These are phyloP conservation scores for Homarus americanus DNA, from an alignment of 1,140 invertebrate genomes.

Conservation along the genomic window DNA sequence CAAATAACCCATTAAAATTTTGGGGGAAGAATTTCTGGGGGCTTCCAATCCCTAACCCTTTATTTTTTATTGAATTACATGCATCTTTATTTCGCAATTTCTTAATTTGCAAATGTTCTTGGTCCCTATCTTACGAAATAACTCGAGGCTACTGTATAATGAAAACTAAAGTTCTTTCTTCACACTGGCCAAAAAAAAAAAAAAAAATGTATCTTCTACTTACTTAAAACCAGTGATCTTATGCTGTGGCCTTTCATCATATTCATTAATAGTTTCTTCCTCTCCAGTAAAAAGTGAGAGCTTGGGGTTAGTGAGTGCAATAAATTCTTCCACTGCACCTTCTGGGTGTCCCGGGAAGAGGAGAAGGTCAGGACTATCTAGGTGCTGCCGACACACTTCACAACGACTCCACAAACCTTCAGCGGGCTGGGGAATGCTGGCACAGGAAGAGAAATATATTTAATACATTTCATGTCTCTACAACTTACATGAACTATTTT, in stretches of 20 bases:
- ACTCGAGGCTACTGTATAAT: too few relatives aligned
- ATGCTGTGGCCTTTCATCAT: conserved; percentile 83
- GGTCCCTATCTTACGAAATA: too few relatives aligned
- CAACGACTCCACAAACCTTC: conserved; percentile 76
- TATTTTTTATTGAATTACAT: too few relatives aligned
- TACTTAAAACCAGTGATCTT: conserved; percentile 83
- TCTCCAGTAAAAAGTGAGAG: conserved; percentile 85
- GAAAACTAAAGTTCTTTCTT: too few relatives aligned
- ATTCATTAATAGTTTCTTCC: conserved; percentile 80
- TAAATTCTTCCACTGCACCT: conserved; percentile 86
- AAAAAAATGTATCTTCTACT: conserved; percentile 33
- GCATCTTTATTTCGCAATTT: too few relatives aligned
- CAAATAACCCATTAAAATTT: too few relatives aligned
- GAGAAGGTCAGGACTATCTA: conserved; percentile 83
- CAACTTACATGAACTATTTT: not conserved
- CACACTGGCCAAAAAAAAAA: too few relatives aligned
- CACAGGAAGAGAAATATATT: not conserved
- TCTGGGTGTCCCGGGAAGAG: conserved; percentile 87
- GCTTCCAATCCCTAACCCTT: too few relatives aligned
- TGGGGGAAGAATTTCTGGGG: too few relatives aligned
- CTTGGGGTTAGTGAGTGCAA: conserved; percentile 87
- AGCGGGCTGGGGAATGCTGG: not conserved
- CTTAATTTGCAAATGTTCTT: too few relatives aligned
- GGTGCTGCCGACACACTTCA: conserved; percentile 82
- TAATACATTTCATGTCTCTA: not conserved